Conservation (phyloP, 2,888 invertebrate species). For the Lasioglossum figueresi region DNA sequence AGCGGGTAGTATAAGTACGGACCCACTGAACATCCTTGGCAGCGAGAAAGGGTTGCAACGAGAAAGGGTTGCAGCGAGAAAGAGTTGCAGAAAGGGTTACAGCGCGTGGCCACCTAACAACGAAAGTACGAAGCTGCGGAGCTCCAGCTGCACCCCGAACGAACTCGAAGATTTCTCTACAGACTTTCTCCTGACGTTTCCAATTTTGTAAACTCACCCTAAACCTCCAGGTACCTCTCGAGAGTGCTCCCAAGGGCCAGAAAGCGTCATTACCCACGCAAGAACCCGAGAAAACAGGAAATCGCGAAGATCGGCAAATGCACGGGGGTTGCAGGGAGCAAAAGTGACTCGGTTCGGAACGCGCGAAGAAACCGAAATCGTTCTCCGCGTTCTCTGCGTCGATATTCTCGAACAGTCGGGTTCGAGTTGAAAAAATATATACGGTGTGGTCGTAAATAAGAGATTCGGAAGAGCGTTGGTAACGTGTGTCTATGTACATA, state of each 20-base stretch:
- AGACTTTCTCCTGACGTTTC: not conserved
- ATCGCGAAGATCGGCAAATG: not conserved
- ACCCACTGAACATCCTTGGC: too few species aligned
- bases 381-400: not conserved
- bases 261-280: not conserved
- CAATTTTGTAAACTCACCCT: not conserved
- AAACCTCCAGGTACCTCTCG: not conserved
- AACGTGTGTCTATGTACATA: not conserved
- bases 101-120: too few species aligned
- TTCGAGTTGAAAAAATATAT: conserved; percentile 66
- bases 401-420: conserved; percentile 21
- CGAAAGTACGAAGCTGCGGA: too few species aligned
- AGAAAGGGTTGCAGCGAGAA: too few species aligned
- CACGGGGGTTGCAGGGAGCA: not conserved
- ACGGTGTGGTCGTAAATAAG: conserved; percentile 9
- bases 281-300: not conserved
- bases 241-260: not conserved
- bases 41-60: too few species aligned
- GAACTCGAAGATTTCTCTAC: not conserved
- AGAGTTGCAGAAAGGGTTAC: too few species aligned
- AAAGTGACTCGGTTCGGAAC: not conserved
- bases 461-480: not conserved
- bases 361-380: not conserved
- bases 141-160: not conserved
- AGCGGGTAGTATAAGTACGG: too few species aligned